Percentiles rank a stretch among this genome's conserved stretches.
These are phyloP conservation scores for Bilobella aurantiaca DNA, from an alignment of 1,140 invertebrate genomes.

Conservation along the genomic window DNA sequence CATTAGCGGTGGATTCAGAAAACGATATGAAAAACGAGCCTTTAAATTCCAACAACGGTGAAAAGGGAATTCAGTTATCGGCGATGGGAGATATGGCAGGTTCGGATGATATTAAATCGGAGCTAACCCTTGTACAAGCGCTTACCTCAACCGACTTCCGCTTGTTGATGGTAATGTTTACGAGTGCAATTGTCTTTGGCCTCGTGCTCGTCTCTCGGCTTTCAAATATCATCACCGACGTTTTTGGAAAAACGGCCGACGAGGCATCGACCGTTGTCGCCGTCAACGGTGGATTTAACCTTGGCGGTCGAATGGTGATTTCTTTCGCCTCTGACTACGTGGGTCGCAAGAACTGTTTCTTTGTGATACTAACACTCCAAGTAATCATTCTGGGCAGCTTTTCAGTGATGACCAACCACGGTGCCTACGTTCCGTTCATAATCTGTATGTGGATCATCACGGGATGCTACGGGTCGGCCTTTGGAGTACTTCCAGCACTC, in stretches of 20 bases:
- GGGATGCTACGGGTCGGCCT: slow-evolving; percentile 27
- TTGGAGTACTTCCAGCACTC: slow-evolving; percentile 28
- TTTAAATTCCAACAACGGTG: too few species aligned
- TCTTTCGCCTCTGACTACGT: slow-evolving; percentile 23
- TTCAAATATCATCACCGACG: slow-evolving; percentile 28
- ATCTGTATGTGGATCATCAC: slow-evolving; percentile 23
- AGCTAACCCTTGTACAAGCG: slow-evolving; percentile 22
- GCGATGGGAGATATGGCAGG: too few species aligned
- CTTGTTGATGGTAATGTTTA: slow-evolving; percentile 24
- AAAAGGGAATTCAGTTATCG: too few species aligned
- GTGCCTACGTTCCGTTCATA: slow-evolving; percentile 26
- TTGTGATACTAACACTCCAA: slow-evolving; percentile 23
- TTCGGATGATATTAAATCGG: not conserved
- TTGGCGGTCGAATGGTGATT: slow-evolving; percentile 26
- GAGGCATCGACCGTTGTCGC: slow-evolving; percentile 27
- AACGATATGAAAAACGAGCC: too few species aligned
- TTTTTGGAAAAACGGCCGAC: slow-evolving; percentile 18
- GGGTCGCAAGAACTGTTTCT: slow-evolving; percentile 27
- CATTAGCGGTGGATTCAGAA: not conserved
- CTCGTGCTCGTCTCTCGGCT: slow-evolving; percentile 23
- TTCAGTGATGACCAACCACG: slow-evolving; percentile 19
- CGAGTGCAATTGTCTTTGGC: slow-evolving; percentile 26
- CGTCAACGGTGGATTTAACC: slow-evolving; percentile 31
- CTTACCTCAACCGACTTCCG: slow-evolving; percentile 20
- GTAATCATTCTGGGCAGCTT: slow-evolving; percentile 23